A percentile compares a stretch with the other conserved stretches of the same genome.
Conservation (phyloP, 1,140 invertebrate species). For the Myzus persicae region DNA sequence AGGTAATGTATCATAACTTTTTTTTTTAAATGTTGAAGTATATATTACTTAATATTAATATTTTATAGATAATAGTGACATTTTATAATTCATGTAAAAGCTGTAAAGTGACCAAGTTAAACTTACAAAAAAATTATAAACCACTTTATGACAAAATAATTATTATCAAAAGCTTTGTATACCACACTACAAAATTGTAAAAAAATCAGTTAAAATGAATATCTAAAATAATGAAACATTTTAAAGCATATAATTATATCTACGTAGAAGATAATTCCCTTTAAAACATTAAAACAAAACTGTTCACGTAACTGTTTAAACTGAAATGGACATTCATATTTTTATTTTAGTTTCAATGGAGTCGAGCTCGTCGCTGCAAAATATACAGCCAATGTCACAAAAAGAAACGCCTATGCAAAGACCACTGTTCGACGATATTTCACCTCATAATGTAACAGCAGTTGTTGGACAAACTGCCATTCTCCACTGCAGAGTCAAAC, state of each 20-base stretch:
- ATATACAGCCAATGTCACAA: constrained; percentile 55
- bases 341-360: constrained; percentile 52
- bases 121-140: neutral
- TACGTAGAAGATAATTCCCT: neutral
- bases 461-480: constrained; percentile 84
- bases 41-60: no score
- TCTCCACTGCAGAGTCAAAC: constrained; percentile 83
- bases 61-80: no score
- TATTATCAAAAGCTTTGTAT: neutral
- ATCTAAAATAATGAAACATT: neutral
- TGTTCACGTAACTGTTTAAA: no score
- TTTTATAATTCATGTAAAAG: neutral
- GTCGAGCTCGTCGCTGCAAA: constrained; percentile 41
- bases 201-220: neutral
- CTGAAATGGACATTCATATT: neutral
- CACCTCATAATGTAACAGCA: constrained; percentile 80
- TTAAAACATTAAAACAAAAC: neutral
- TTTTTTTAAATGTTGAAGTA: neutral
- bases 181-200: neutral
- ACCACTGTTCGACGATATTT: constrained; percentile 86
- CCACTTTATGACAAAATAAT: neutral
- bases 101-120: neutral
- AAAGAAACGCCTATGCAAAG: constrained; percentile 62
- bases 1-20: neutral
- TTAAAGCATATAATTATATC: neutral